Conservation (phyloP, 2,113 vertebrate species). For the Cottus gobio region DNA sequence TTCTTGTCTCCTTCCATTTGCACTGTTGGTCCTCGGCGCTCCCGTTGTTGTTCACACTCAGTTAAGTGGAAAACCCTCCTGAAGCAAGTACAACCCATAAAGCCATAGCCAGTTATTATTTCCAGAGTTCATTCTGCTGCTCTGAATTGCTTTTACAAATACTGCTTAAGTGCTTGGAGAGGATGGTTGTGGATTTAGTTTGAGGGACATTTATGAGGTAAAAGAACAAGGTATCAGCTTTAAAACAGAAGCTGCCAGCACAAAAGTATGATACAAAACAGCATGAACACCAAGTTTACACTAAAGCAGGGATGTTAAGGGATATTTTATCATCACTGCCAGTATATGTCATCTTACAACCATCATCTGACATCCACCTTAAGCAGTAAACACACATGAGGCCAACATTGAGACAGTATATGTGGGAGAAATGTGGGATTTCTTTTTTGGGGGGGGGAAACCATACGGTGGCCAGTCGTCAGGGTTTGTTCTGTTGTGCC, state of each 20-base stretch:
- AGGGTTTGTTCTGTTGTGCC: background rate
- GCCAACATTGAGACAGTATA: background rate
- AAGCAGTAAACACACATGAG: background rate
- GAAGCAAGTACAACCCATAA: slow-evolving; percentile 20
- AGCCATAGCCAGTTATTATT: slow-evolving; percentile 18
- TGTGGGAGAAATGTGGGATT: background rate
- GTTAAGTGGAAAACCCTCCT: slow-evolving; percentile 38
- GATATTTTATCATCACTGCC: background rate
- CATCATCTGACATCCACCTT: background rate
- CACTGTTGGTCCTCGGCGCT: slow-evolving; percentile 19
- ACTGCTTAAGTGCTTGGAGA: slow-evolving; percentile 10
- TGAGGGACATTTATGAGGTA: slow-evolving; percentile 26
- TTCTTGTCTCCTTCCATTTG: slow-evolving; percentile 68
- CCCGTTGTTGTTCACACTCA: slow-evolving; percentile 56
- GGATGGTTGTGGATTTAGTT: slow-evolving; percentile 14
- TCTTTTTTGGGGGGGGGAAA: background rate
- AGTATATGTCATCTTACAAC: background rate
- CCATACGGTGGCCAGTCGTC: background rate
- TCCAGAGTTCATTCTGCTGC: background rate
- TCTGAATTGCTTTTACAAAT: slow-evolving; percentile 25
- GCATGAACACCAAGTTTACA: background rate
- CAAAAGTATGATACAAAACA: slow-evolving; percentile 4
- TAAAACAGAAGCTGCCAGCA: background rate
- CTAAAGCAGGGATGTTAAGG: background rate
- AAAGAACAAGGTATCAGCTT: slow-evolving; percentile 1